Evolutionary conservation across 2,888 invertebrate species (phyloP), one percentile per base, ranked within the genome.

Genomic region (Anodontia alba): DNA sequence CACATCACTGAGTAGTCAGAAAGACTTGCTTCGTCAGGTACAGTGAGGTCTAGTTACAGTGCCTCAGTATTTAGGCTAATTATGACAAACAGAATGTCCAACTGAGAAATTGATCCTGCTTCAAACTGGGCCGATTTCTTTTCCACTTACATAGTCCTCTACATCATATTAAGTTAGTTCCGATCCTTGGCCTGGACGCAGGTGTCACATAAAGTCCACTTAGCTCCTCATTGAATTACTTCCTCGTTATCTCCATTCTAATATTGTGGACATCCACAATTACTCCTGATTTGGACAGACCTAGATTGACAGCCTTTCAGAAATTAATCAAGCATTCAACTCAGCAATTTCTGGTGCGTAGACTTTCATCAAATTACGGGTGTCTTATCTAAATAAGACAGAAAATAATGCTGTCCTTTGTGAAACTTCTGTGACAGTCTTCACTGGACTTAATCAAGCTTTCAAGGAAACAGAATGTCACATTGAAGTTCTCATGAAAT

Each of bases 231-330:
- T 62, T 62, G 62, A 62, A 33, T 62, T 62, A 62, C 17, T 10
- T 33, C 33, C 62, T 62, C 62, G 62, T 62, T 62, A 62, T 62
- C 62, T 15, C 31, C 62, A 17, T 26, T 62, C 62, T 62, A 62
- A 62, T 62, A 62, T 62, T 62, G 62, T 62, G 33, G 62, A 62
- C 62, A 62, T 46, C 15, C 33, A 62, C 62, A 62, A 62, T 62
- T 62, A 62, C 29, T 62, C 26, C 20, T 62, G 62, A 62, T 10
- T 29, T 33, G 33, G 62, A 33, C 62, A 62, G 33, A 1, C 33
- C 7, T 26, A 29, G 33, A 62, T n/a, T 62, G 62, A 23, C 20
- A 62, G 33, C 62, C 62, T 33, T 29, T 17, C 33, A 33, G 62
- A 62, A 33, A 62, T 20, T 62, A 62, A 62, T 62, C 62, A 62